Conservation (phyloP, 1,140 invertebrate species). For the Ostrea denselamellosa region DNA sequence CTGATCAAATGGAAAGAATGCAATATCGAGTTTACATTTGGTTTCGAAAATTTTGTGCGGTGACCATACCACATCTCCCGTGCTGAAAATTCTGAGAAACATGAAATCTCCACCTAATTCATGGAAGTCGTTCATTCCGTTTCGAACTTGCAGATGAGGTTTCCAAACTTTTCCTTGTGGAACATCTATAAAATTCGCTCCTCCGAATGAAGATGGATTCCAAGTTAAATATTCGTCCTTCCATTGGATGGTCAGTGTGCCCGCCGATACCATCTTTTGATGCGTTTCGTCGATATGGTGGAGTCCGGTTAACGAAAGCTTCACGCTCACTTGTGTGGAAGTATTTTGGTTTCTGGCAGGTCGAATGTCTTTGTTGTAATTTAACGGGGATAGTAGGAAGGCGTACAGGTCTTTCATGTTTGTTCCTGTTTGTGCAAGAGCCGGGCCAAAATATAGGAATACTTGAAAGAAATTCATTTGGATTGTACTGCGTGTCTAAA, state of each 20-base stretch:
- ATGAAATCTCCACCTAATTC: neutral
- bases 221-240: constrained; percentile 97
- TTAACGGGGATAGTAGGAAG: neutral
- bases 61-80: constrained; percentile 41
- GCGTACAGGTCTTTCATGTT: neutral
- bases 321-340: neutral
- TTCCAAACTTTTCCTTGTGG: constrained; percentile 88
- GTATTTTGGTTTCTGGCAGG: neutral
- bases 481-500: neutral
- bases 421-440: neutral
- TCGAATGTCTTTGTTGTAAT: constrained; percentile 22
- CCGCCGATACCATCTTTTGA: constrained; percentile 33
- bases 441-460: neutral
- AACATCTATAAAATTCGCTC: constrained; percentile 87
- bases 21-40: constrained; percentile 41
- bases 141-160: constrained; percentile 76
- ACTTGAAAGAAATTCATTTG: neutral
- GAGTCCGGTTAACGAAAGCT: constrained; percentile 16
- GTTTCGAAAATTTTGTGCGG: constrained; percentile 32
- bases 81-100: constrained; percentile 3
- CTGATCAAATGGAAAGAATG: constrained; percentile 47
- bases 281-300: neutral
- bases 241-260: constrained; percentile 82
- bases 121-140: constrained; percentile 67
- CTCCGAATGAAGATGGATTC: constrained; percentile 96